Evolutionary conservation across 1,140 invertebrate genomes (phyloP), one percentile per base, ranked within the genome.

Genomic region (Ostrea denselamellosa): DNA sequence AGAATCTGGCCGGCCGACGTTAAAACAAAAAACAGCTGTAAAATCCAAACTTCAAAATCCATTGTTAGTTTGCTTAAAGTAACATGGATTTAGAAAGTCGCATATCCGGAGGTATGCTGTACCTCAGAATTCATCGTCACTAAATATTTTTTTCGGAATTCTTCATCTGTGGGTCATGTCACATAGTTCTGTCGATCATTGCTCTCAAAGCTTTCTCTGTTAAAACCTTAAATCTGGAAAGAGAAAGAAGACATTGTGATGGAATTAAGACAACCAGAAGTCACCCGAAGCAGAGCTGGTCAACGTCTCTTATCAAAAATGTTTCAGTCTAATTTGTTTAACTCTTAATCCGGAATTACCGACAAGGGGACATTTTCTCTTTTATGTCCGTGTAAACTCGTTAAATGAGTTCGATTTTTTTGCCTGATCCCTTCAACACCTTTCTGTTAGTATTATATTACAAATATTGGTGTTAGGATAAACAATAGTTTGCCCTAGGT

Each of bases 1-100:
- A 92, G 83, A 87, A 92, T 86, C 87, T 91, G 87, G 84, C 85
- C 88, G 52, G 34, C 54, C 17, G 28, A 34, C 25, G 56, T 44
- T 2, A 62, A 44, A 22, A 83, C 8, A 4, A 56, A 53, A 28
- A 34, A 54, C 25, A 65, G 28, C 2, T 68, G n/a, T 54, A 84
- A 25, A 53, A 85, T 68, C 56, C 83, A 85, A 8, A 65, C 28
- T 25, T 85, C 44, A 28, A 88, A 28, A n/a, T 88, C 87, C 87
- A 85, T 88, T 28, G 34, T 77, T 1, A 44, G 68, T 25, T 25
- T 34, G 25, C 28, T 34, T 77, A 28, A 12, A 77, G n/a, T 68
- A 25, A n/a, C 58, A 25, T 14, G 0, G 68, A 28, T 14, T 77
- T 25, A 4, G 12, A 28, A 25, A 77, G 14, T 28, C 9, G 9